These are phyloP conservation scores for Psittacula echo DNA, from an alignment of 2,797 vertebrate genomes.

Conservation along the genomic window DNA sequence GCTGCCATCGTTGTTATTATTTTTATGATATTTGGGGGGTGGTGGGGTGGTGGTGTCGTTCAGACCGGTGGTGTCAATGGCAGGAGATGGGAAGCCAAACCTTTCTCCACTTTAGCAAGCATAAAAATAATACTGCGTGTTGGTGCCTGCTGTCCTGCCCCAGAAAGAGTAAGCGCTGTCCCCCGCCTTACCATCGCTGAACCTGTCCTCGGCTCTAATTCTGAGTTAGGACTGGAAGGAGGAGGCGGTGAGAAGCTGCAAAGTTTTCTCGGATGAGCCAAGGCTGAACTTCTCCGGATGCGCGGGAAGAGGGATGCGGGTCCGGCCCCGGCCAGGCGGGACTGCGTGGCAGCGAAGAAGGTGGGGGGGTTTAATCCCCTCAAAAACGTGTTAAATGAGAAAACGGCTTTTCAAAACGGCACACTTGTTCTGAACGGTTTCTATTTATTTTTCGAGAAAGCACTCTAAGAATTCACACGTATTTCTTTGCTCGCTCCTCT, in stretches of 20 bases:
- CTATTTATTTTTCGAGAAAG: background rate
- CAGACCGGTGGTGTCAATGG: background rate
- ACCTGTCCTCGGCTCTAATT: rapidly evolving
- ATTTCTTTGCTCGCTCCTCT: background rate
- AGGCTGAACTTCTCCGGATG: background rate
- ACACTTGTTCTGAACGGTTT: rapidly evolving
- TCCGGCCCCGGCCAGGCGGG: background rate
- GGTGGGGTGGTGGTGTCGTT: background rate
- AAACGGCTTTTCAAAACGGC: background rate
- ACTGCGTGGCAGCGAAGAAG: background rate
- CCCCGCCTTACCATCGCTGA: background rate
- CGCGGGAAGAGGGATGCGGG: background rate
- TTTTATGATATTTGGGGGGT: background rate
- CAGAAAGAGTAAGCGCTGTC: too few relatives aligned
- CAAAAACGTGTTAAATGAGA: rapidly evolving
- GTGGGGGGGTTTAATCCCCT: background rate
- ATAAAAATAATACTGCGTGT: rapidly evolving
- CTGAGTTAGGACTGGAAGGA: background rate
- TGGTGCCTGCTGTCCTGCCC: background rate
- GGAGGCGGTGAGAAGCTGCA: background rate
- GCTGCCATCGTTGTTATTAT: rapidly evolving
- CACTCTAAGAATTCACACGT: rapidly evolving
- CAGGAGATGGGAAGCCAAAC: background rate
- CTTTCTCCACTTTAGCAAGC: background rate
- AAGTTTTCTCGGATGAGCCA: slow-evolving; percentile 31